Evolutionary conservation across 1,140 invertebrate genomes (phyloP), one percentile per base, ranked within the genome.

Genomic region (Ceratina australensis): DNA sequence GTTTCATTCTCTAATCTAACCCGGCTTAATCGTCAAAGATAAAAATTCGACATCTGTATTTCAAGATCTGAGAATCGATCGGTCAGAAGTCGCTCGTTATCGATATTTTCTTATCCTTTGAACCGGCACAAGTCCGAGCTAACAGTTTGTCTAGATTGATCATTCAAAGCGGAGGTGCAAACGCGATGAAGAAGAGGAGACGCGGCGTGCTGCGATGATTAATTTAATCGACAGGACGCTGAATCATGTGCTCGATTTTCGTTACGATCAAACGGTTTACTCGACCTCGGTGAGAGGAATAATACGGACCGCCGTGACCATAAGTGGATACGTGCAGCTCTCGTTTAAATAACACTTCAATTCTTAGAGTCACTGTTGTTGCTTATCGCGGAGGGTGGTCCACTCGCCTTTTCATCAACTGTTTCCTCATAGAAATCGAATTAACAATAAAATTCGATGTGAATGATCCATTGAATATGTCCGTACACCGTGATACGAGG

Each of bases 201-300:
- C 56, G 65, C 47, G 24, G 57, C 20, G n/a, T 26, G 18, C 1
- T 7, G 47, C n/a, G 15, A 49, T 68, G 94, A 94, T 95, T 96
- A 88, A 91, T 78, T 79, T 63, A 47, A 77, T 76, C 57, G 73
- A 71, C 65, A 26, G 20, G 22, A 22, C 59, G n/a, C 57, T 73
- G 77, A 76, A 73, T 75, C 77, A 69, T 80, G 56, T 71, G 63
- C 75, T 83, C 71, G 57, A 56, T 66, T 75, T 79, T 75, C 72
- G 72, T 79, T 67, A 28, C 47, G 78, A 75, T 79, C 49, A 75
- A 75, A 61, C 63, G 33, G 33, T 42, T 66, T 67, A 26, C 33
- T 75, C 61, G 72, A 63, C 60, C 60, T 72, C 71, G 72, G 20
- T 52, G 2, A 61, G 57, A 79, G 54, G 15, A 61, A 74, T 54